phyloP scores from a whole-genome alignment of 2,113 vertebrate species.

The Ivindomyrus marchei region DNA sequence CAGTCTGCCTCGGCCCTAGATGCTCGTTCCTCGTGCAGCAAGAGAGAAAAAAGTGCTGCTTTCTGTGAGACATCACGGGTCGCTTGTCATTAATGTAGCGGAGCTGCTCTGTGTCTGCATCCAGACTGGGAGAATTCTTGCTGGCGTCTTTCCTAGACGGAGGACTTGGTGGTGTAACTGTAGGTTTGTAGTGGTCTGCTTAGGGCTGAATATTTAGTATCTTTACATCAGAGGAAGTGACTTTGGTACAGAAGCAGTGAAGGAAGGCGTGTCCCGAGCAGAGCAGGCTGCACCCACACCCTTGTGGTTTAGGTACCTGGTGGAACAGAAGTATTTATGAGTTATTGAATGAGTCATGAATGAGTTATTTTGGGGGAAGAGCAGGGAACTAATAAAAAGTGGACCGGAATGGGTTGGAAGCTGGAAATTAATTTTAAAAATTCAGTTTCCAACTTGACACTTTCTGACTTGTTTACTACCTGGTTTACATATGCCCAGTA shows the following conservation, averaged over 20 bases:
- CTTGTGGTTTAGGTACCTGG: background rate
- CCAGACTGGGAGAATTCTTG: background rate
- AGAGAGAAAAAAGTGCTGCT: background rate
- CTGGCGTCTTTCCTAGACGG: background rate
- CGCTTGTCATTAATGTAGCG: background rate
- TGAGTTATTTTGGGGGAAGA: background rate
- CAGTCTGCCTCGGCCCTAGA: background rate
- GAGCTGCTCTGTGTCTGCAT: background rate
- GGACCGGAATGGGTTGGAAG: background rate
- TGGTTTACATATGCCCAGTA: background rate
- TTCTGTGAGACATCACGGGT: background rate
- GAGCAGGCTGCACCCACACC: background rate
- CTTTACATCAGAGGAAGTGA: background rate
- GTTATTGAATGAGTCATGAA: background rate
- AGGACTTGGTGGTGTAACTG: background rate
- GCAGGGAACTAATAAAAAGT: background rate
- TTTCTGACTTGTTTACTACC: conserved; percentile 12
- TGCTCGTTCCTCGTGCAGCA: background rate
- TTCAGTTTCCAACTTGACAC: background rate
- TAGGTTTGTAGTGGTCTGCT: background rate
- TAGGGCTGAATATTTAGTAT: background rate
- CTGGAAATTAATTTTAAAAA: background rate
- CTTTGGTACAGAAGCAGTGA: background rate
- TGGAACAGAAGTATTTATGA: background rate
- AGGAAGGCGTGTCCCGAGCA: background rate